Conservation (phyloP, 2,797 vertebrate genomes). For the Okamejei kenojei region DNA sequence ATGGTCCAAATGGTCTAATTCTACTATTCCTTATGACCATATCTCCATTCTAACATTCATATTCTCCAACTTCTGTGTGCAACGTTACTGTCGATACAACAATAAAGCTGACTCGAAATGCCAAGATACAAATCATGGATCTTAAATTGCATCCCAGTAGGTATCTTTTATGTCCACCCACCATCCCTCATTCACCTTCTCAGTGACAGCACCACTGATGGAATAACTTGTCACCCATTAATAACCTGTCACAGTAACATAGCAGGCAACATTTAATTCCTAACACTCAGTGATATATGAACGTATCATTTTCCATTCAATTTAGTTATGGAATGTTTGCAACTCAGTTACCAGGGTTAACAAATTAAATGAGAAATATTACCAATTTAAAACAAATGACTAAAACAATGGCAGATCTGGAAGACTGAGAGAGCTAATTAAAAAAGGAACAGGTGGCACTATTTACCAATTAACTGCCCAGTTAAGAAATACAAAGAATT, state of each 20-base stretch:
- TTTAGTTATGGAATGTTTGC: neutral
- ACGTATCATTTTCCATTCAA: neutral
- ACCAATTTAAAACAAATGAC: neutral
- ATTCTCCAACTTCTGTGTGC: neutral
- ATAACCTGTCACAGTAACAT: neutral
- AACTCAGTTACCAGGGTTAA: neutral
- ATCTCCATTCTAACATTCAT: neutral
- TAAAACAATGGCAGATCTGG: neutral
- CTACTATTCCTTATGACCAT: no score
- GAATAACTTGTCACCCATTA: neutral
- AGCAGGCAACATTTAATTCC: neutral
- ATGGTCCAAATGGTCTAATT: no score
- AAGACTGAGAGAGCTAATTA: neutral
- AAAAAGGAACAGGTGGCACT: no score
- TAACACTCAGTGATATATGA: neutral
- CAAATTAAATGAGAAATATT: neutral
- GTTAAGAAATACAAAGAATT: no score
- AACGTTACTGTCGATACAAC: neutral
- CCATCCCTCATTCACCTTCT: neutral
- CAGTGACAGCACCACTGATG: neutral
- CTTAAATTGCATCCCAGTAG: neutral
- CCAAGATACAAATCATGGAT: neutral
- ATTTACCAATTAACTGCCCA: no score
- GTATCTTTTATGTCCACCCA: neutral
- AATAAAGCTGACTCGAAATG: neutral